Evolutionary conservation across 2,113 vertebrate species (phyloP).

Genomic region (Microtus pennsylvanicus): DNA sequence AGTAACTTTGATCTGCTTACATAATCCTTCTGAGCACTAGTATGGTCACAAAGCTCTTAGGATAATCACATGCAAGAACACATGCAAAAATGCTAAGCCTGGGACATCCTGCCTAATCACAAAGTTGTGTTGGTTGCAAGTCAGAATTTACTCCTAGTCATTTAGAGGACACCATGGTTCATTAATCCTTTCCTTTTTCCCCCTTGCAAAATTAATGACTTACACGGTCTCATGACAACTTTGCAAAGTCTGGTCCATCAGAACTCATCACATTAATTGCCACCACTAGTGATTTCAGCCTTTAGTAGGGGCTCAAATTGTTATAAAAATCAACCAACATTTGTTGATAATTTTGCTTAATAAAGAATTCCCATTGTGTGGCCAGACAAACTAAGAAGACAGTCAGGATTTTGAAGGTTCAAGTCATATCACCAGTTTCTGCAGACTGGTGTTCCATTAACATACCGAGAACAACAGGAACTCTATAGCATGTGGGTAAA

Average conservation of each 20-base stretch:
- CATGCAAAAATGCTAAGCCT: slow-evolving; percentile 35
- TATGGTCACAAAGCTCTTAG: slow-evolving; percentile 3
- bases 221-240: not conserved
- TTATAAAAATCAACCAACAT: not conserved
- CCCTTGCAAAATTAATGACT: not conserved
- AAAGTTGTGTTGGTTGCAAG: slow-evolving; percentile 17
- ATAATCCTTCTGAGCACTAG: slow-evolving; percentile 33
- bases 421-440: not conserved
- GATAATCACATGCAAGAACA: slow-evolving; percentile 44
- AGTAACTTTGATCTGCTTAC: not conserved
- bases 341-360: not conserved
- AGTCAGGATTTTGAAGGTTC: not conserved
- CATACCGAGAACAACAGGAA: not conserved
- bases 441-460: not conserved
- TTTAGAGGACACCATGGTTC: not conserved
- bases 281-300: not conserved
- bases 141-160: slow-evolving; percentile 11
- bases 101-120: not conserved
- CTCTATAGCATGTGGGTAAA: not conserved
- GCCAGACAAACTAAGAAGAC: not conserved
- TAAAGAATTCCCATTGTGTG: not conserved
- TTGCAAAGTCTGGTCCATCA: not conserved
- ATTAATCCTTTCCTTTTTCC: not conserved
- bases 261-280: not conserved
- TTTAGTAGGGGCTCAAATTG: not conserved